phyloP scores from a whole-genome alignment of 2,888 invertebrate species.

The Heteromurus nitidus region DNA sequence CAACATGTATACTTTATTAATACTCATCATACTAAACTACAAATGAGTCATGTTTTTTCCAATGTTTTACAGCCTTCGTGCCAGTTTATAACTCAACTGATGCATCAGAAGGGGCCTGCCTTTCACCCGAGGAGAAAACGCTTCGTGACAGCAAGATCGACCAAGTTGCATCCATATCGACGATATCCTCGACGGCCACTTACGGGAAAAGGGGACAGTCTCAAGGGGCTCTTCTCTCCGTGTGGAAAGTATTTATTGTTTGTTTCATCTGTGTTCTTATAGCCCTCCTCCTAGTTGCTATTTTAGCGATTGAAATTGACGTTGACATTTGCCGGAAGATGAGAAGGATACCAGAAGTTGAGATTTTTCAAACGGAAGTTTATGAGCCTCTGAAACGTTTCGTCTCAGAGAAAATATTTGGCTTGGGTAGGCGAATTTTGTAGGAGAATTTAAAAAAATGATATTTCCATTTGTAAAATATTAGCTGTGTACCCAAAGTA shows the following conservation, averaged over 20 bases:
- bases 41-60: too few species aligned
- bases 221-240: conserved; percentile 66
- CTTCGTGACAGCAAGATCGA: conserved; percentile 70
- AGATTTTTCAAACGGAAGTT: conserved; percentile 72
- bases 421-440: conserved; percentile 17
- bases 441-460: neutral
- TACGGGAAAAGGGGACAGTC: conserved; percentile 51
- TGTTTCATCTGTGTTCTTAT: conserved; percentile 73
- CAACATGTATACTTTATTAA: too few species aligned
- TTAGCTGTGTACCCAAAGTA: too few species aligned
- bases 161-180: conserved; percentile 57
- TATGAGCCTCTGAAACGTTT: conserved; percentile 72
- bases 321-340: conserved; percentile 72
- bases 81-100: conserved; percentile 69
- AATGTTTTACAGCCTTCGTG: conserved; percentile 69
- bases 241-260: conserved; percentile 73
- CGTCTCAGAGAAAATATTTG: conserved; percentile 64
- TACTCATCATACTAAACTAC: too few species aligned
- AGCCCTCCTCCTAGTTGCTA: conserved; percentile 71
- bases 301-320: conserved; percentile 73
- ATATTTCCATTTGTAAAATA: too few species aligned
- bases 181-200: conserved; percentile 23
- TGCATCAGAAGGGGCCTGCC: conserved; percentile 57
- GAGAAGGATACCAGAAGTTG: conserved; percentile 73
- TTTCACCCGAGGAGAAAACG: conserved; percentile 65